Evolutionary conservation across 2,888 invertebrate genomes (phyloP).

Genomic region (Coronaproctus castanopsis): DNA sequence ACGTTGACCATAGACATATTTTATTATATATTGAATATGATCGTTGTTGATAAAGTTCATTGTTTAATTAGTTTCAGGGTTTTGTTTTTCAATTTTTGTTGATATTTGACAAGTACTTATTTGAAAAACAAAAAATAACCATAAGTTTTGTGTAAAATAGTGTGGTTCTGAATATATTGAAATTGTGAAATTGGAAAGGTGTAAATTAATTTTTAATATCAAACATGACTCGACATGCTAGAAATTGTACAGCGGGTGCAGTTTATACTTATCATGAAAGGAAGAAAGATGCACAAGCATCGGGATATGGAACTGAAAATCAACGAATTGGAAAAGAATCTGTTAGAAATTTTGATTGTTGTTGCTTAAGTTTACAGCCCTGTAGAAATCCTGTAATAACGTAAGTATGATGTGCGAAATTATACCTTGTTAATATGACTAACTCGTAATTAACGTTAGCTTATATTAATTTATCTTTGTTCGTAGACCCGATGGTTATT

Average conservation of each 20-base stretch:
- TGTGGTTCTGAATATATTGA: no score
- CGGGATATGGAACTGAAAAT: conserved; percentile 76
- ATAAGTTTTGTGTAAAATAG: no score
- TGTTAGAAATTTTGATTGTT: conserved; percentile 90
- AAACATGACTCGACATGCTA: conserved; percentile 80
- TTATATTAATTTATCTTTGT: conserved; percentile 9
- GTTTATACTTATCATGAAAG: conserved; percentile 97
- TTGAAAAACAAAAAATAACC: no score
- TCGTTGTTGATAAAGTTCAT: no score
- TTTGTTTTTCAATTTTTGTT: no score
- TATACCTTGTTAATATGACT: background rate
- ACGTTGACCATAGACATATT: no score
- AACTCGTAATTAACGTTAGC: background rate
- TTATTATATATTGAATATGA: no score
- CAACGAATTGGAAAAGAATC: conserved; percentile 85
- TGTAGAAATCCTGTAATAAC: conserved; percentile 82
- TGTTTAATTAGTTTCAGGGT: no score
- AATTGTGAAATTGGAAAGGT: no score
- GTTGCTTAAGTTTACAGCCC: conserved; percentile 88
- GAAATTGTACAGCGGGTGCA: conserved; percentile 94
- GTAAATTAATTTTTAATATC: no score
- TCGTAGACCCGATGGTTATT: conserved; percentile 57
- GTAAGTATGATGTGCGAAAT: conserved; percentile 31
- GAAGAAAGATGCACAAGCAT: conserved; percentile 81
- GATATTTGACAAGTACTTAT: no score